Conservation (phyloP, 2,113 vertebrate species). For the Ciconia maguari region DNA sequence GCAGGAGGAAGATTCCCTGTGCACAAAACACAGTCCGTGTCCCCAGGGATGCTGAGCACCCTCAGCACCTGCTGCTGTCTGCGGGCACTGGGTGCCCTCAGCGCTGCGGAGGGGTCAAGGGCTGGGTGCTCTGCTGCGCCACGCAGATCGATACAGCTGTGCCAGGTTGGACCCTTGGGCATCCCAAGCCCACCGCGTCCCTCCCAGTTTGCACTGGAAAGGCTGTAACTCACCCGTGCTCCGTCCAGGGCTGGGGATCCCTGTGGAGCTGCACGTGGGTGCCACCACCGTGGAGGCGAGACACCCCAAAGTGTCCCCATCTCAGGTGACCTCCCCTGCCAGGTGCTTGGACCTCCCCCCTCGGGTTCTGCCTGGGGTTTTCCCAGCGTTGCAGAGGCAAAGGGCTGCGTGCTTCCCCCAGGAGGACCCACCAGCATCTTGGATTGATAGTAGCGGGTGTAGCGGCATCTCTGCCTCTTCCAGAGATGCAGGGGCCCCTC, state of each 20-base stretch:
- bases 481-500: background rate
- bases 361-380: background rate
- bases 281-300: accelerated
- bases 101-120: background rate
- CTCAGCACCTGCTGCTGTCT: background rate
- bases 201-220: background rate
- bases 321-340: background rate
- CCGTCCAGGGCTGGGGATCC: background rate
- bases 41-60: background rate
- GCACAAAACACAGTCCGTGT: background rate
- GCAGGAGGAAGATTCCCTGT: background rate
- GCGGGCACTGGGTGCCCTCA: background rate
- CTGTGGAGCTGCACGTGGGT: background rate
- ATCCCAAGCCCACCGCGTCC: background rate
- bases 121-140: background rate
- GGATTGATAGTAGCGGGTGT: background rate
- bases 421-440: background rate
- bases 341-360: background rate
- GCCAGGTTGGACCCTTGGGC: background rate
- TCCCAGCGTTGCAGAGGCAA: background rate
- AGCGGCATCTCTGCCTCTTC: background rate
- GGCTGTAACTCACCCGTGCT: background rate
- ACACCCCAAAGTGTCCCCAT: background rate
- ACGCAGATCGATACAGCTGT: accelerated
- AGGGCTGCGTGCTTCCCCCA: background rate